A percentile compares a stretch with the other conserved stretches of the same genome.
Evolutionary conservation across 2,797 vertebrate genomes (phyloP).

Genomic region (Cyprinella venusta): DNA sequence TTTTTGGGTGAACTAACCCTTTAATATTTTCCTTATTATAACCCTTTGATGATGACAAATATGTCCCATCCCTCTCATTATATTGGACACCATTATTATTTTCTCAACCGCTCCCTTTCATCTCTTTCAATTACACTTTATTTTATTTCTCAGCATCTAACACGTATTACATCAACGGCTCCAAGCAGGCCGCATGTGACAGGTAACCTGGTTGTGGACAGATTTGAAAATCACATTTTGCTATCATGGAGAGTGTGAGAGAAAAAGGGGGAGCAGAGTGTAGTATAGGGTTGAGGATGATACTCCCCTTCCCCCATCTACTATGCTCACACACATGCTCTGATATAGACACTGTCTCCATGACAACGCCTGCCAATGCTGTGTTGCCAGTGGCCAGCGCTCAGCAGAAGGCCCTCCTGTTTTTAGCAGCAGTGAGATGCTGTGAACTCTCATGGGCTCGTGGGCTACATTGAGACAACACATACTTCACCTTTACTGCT

Average conservation of each 20-base stretch:
- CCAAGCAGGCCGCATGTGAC: not conserved
- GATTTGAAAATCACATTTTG: slow-evolving; percentile 40
- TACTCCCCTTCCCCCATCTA: slow-evolving; percentile 30
- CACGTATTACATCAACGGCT: slow-evolving; percentile 14
- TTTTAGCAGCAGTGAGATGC: slow-evolving; percentile 15
- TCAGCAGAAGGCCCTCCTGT: slow-evolving; percentile 50
- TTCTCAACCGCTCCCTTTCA: not conserved
- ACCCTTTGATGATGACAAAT: not conserved
- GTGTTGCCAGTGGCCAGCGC: slow-evolving; percentile 66
- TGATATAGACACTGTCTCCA: slow-evolving; percentile 76
- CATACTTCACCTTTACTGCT: not conserved
- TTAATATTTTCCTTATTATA: not conserved
- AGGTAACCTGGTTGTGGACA: slow-evolving; percentile 12
- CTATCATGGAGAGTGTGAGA: not conserved
- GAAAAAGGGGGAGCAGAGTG: not conserved
- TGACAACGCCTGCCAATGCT: slow-evolving; percentile 76
- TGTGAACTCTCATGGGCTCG: not conserved
- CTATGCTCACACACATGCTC: slow-evolving; percentile 55
- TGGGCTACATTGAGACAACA: not conserved
- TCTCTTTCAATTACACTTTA: slow-evolving; percentile 17
- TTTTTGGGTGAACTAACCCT: too few relatives aligned
- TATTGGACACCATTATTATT: slow-evolving; percentile 12
- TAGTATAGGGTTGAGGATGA: slow-evolving; percentile 23
- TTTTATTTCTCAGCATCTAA: not conserved
- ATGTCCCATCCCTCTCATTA: not conserved